Evolutionary conservation across 2,797 vertebrate genomes (phyloP).

Genomic region (Pangasius larnaudii): DNA sequence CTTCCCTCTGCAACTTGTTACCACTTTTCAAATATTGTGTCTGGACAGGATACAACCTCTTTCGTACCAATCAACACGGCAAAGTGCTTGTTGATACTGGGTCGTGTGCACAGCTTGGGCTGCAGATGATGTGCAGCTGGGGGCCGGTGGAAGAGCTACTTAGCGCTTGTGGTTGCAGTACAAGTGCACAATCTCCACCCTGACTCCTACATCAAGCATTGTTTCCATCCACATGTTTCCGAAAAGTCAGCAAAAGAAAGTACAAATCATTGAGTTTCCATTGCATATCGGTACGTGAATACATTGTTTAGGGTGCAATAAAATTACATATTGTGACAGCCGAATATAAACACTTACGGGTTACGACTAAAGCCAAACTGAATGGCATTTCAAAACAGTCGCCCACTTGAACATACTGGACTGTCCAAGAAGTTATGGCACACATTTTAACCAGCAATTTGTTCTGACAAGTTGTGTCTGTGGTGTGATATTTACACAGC

Average conservation of each 20-base stretch:
- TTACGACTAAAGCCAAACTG: not conserved
- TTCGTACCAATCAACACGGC: conserved; percentile 62
- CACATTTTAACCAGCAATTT: not conserved
- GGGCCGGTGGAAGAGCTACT: conserved; percentile 37
- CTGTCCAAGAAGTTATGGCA: not conserved
- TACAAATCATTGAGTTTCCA: not conserved
- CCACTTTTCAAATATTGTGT: conserved; percentile 77
- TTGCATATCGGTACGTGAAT: not conserved
- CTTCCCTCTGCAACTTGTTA: conserved; percentile 67
- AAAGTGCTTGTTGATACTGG: conserved; percentile 56
- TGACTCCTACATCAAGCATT: conserved; percentile 18
- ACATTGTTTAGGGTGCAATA: not conserved
- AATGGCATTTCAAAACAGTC: not conserved
- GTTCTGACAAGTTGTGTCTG: too few species aligned
- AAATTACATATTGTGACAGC: not conserved
- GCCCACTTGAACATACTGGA: not conserved
- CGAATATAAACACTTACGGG: not conserved
- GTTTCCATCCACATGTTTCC: not conserved
- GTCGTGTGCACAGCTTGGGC: conserved; percentile 48
- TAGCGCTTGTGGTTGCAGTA: conserved; percentile 22
- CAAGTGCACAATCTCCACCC: conserved; percentile 31
- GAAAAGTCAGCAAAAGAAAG: conserved; percentile 16
- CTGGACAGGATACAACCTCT: conserved; percentile 75
- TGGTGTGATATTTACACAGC: not conserved
- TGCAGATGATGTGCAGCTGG: conserved; percentile 56